These are phyloP conservation scores for Coremacera marginata DNA, from an alignment of 2,888 invertebrate species.

Conservation along the genomic window DNA sequence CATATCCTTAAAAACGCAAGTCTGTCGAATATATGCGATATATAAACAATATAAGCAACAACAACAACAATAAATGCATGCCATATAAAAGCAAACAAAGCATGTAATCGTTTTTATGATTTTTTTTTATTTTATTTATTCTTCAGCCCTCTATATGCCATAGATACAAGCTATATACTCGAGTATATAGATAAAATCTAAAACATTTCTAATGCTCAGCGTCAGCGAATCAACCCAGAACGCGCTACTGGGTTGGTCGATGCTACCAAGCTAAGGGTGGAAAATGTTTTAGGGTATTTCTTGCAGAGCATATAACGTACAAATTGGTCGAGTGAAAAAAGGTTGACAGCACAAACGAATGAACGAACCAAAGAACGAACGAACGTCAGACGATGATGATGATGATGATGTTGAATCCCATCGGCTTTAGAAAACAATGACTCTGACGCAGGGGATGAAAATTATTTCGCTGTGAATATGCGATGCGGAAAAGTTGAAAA, in stretches of 20 bases:
- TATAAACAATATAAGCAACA: not conserved
- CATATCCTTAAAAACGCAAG: not conserved
- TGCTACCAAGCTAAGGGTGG: conserved; percentile 5
- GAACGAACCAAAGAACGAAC: not conserved
- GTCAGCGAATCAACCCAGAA: not conserved
- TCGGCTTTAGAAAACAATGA: not conserved
- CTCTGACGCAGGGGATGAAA: too few relatives aligned
- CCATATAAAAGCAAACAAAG: conserved; percentile 20
- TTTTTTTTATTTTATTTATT: not conserved
- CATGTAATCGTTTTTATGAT: conserved; percentile 1
- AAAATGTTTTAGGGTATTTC: not conserved
- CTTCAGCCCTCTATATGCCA: not conserved
- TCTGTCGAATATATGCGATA: not conserved
- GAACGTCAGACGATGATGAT: not conserved
- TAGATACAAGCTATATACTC: not conserved
- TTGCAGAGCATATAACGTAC: not conserved
- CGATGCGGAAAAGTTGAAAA: not conserved
- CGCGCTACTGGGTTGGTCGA: not conserved
- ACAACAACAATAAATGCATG: conserved; percentile 4
- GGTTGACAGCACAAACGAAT: not conserved
- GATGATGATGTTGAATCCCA: not conserved
- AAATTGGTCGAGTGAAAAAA: not conserved
- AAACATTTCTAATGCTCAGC: conserved; percentile 2
- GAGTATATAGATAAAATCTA: not conserved
- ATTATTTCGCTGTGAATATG: not conserved